Conservation (phyloP, 1,140 invertebrate species). For the Littorina saxatilis region DNA sequence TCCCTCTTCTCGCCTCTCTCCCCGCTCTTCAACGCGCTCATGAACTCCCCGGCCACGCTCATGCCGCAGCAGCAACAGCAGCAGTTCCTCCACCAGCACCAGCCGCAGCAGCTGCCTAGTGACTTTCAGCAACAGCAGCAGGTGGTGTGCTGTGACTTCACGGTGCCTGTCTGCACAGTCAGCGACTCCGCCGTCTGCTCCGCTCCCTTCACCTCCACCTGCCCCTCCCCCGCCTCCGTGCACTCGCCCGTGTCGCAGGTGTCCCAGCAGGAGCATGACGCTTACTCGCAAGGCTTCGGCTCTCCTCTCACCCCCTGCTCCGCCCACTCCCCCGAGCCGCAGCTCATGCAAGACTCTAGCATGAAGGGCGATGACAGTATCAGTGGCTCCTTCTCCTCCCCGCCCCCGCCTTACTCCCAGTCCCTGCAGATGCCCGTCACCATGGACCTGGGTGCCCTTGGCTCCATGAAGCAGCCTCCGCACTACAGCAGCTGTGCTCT, state of each 20-base stretch:
- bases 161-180: constrained; percentile 32
- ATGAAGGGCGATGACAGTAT: constrained; percentile 50
- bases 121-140: constrained; percentile 14
- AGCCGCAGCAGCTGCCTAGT: constrained; percentile 20
- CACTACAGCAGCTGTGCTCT: constrained; percentile 72
- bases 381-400: constrained; percentile 44
- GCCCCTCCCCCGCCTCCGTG: constrained; percentile 40
- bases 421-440: constrained; percentile 50
- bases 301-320: constrained; percentile 65
- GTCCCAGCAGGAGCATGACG: constrained; percentile 55
- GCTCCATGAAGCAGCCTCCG: constrained; percentile 73
- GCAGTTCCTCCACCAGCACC: constrained; percentile 37
- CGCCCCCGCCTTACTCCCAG: constrained; percentile 68
- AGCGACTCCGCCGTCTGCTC: constrained; percentile 6
- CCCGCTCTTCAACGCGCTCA: constrained; percentile 67
- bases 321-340: constrained; percentile 65
- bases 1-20: constrained; percentile 65
- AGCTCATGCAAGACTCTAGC: constrained; percentile 50
- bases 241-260: constrained; percentile 54
- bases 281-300: constrained; percentile 65
- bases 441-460: constrained; percentile 54
- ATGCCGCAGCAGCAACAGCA: constrained; percentile 40
- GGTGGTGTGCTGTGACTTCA: neutral
- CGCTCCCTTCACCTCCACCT: constrained; percentile 40
- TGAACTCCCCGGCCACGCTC: constrained; percentile 59